Evolutionary conservation across 2,113 vertebrate species (phyloP).

Genomic region (Rhineura floridana): DNA sequence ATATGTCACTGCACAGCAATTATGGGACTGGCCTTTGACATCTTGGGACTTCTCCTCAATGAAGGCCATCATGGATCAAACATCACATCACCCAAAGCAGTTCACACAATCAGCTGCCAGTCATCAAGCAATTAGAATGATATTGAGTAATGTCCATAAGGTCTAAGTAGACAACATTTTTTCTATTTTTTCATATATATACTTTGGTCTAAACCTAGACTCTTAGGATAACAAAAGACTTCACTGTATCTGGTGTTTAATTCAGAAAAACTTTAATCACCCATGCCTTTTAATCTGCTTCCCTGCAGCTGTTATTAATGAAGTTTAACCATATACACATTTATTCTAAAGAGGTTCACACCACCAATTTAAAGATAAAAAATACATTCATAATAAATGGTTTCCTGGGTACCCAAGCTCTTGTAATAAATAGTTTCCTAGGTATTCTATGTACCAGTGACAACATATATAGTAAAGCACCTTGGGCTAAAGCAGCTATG

Average conservation of each 20-base stretch:
- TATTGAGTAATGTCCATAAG: background rate
- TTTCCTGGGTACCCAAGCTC: background rate
- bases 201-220: background rate
- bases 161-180: background rate
- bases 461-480: background rate
- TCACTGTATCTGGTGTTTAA: background rate
- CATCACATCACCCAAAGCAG: background rate
- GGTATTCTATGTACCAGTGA: background rate
- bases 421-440: background rate
- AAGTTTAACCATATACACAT: background rate
- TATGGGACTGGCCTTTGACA: background rate
- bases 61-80: background rate
- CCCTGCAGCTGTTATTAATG: background rate
- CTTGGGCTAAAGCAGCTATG: background rate
- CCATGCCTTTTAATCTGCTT: conserved; percentile 1
- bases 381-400: conserved; percentile 5
- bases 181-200: background rate
- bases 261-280: background rate
- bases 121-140: background rate
- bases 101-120: background rate
- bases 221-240: conserved; percentile 3
- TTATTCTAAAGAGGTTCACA: background rate
- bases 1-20: background rate
- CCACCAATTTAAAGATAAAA: background rate
- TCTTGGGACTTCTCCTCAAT: background rate